phyloP scores from a whole-genome alignment of 2,888 invertebrate genomes.

The Colostygia pectinataria region DNA sequence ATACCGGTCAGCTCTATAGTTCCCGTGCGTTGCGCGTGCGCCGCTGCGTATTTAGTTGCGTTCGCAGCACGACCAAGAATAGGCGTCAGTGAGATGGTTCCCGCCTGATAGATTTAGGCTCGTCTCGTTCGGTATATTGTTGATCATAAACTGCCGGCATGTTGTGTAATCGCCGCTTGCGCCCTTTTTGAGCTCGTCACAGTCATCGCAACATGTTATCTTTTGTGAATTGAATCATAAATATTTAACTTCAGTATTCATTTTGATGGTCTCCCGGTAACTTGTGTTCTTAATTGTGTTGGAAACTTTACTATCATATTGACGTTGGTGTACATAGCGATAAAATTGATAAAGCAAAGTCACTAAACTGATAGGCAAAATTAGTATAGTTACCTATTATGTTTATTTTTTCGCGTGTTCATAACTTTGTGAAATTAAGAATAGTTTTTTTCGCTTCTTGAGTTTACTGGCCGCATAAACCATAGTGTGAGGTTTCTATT shows the following conservation, averaged over 20 bases:
- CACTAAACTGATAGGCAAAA: conserved; percentile 47
- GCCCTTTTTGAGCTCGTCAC: conserved; percentile 48
- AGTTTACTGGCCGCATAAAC: conserved; percentile 2
- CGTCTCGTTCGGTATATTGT: conserved; percentile 45
- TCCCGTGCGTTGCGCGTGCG: conserved; percentile 69
- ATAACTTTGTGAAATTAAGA: conserved; percentile 8
- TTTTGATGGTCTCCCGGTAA: conserved; percentile 44
- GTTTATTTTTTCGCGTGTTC: conserved; percentile 30
- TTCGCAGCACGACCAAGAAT: conserved; percentile 73
- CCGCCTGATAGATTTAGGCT: conserved; percentile 54
- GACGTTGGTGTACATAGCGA: conserved; percentile 48
- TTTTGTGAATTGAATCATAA: conserved; percentile 51
- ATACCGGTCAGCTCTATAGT: conserved; percentile 63
- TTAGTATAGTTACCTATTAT: conserved; percentile 31
- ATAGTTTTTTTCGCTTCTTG: conserved; percentile 9
- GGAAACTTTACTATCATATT: conserved; percentile 48
- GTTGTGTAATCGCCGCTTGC: conserved; percentile 56
- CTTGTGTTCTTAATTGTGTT: conserved; percentile 51
- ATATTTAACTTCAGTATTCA: conserved; percentile 56
- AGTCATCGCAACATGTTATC: conserved; percentile 49
- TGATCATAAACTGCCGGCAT: conserved; percentile 52
- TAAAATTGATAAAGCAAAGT: conserved; percentile 54
- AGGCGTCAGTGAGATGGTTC: conserved; percentile 66
- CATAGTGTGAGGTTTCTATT: conserved; percentile 31
- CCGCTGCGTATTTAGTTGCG: conserved; percentile 72